Evolutionary conservation across 1,140 invertebrate genomes (phyloP), one percentile per base, ranked within the genome.

Genomic region (Drosophila littoralis): DNA sequence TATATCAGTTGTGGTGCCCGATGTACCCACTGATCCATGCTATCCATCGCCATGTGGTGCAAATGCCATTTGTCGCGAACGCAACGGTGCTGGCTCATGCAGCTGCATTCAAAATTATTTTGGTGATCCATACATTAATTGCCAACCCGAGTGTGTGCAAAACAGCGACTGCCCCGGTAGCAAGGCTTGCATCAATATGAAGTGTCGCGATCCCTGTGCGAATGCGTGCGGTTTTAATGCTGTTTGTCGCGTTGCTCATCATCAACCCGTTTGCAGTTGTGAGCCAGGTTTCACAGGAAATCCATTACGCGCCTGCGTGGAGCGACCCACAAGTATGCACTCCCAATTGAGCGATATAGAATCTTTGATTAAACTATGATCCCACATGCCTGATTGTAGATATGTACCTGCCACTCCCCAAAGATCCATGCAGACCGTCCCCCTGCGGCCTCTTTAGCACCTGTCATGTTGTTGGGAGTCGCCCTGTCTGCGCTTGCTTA

Each of bases 391-490:
- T 91, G 81, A 77, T 86, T 89, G 45, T 93, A 91, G 93, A 94
- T 93, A 93, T 93, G 83, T 93, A 93, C 92, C 92, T 78, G 92
- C 93, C 92, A 92, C 92, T 91, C 77, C 93, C 94, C 46, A 93
- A 86, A 75, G 94, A 97, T 92, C 96, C 96, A 8, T 97, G 96
- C 91, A 92, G 94, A 91, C 96, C 96, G 72, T 96, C 96, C 46
- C 96, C 96, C 48, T 97, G 97, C 92, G 96, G 96, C 59, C 94
- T 96, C 8, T 97, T 96, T 91, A 97, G 96, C 92, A 95, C 95
- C 79, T 97, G 97, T 92, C 94, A 95, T 42, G 94, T 95, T 52
- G 93, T 95, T 63, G 95, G 95, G 54, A 94, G 95, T 65, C 95
- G 95, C 80, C 95, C 96, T 8, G 95, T 97, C 45, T 98, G 97